These are phyloP conservation scores for Neodiprion lecontei DNA, from an alignment of 1,140 invertebrate species.

Conservation along the genomic window DNA sequence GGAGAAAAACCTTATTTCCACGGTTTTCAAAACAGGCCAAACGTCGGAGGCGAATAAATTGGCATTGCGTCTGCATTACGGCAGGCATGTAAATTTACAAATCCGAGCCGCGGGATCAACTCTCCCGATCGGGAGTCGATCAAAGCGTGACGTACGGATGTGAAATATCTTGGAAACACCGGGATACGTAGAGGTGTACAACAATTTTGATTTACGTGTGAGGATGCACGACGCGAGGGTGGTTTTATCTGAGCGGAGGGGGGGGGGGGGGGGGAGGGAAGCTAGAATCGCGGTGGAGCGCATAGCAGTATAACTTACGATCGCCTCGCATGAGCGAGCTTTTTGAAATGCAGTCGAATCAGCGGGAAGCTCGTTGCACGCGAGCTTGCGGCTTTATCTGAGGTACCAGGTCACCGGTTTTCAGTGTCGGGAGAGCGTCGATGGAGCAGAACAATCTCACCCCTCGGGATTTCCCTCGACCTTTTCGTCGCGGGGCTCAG, in stretches of 20 bases:
- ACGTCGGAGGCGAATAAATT: too few relatives aligned
- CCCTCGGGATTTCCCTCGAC: too few relatives aligned
- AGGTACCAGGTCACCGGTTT: constrained; percentile 1
- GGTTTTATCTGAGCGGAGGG: neutral
- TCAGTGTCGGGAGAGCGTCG: neutral
- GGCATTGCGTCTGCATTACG: too few relatives aligned
- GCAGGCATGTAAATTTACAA: too few relatives aligned
- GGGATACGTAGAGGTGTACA: too few relatives aligned
- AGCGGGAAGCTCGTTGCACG: constrained; percentile 1
- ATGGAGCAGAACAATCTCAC: neutral
- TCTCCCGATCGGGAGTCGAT: too few relatives aligned
- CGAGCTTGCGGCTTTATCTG: neutral
- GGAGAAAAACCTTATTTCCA: too few relatives aligned
- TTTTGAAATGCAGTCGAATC: constrained; percentile 7
- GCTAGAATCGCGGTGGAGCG: neutral
- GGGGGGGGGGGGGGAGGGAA: neutral
- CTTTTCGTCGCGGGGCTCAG: neutral
- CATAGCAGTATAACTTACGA: too few relatives aligned
- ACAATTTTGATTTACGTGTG: neutral
- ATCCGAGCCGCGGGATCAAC: too few relatives aligned
- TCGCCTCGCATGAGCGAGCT: neutral
- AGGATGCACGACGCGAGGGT: neutral
- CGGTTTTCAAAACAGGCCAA: too few relatives aligned
- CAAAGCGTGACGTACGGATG: too few relatives aligned
- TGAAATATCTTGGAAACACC: too few relatives aligned